Percentiles rank a stretch among this genome's conserved stretches.
Evolutionary conservation across 2,797 vertebrate species (phyloP).

Genomic region (Rousettus madagascariensis): DNA sequence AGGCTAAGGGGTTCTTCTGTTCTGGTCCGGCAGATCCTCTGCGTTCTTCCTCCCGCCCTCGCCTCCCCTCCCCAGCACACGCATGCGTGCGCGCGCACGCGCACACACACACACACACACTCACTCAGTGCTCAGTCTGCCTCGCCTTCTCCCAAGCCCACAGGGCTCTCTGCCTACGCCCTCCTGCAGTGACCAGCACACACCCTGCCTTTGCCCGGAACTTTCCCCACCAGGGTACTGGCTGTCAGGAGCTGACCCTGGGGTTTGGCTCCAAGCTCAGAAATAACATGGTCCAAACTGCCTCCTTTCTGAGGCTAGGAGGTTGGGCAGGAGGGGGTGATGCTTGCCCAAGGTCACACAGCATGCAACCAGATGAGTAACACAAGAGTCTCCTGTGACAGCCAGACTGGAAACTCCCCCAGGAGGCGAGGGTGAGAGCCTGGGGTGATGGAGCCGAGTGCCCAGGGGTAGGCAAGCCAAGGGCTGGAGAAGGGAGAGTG

Average conservation of each 20-base stretch:
- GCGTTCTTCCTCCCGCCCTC: conserved; percentile 74
- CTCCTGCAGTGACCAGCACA: background rate
- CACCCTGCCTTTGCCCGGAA: background rate
- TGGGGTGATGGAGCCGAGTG: too few species aligned
- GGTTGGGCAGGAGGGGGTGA: background rate
- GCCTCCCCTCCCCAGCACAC: conserved; percentile 25
- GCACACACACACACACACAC: background rate
- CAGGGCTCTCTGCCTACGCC: conserved; percentile 8
- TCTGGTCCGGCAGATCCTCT: conserved; percentile 80
- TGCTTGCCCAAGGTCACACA: background rate
- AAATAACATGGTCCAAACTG: background rate
- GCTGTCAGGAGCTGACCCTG: background rate
- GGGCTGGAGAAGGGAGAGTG: background rate
- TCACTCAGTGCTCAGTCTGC: background rate
- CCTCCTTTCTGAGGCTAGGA: conserved; percentile 13
- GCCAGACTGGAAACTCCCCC: background rate
- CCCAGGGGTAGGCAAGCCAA: background rate
- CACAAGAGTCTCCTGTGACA: background rate
- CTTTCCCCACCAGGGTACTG: background rate
- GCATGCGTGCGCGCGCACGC: background rate
- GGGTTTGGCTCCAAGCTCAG: background rate
- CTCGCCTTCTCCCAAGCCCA: conserved; percentile 29
- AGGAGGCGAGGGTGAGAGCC: background rate
- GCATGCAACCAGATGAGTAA: background rate
- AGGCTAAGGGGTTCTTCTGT: conserved; percentile 84